Evolutionary conservation across 2,113 vertebrate genomes (phyloP), one percentile per base, ranked within the genome.

Genomic region (Equus quagga): DNA sequence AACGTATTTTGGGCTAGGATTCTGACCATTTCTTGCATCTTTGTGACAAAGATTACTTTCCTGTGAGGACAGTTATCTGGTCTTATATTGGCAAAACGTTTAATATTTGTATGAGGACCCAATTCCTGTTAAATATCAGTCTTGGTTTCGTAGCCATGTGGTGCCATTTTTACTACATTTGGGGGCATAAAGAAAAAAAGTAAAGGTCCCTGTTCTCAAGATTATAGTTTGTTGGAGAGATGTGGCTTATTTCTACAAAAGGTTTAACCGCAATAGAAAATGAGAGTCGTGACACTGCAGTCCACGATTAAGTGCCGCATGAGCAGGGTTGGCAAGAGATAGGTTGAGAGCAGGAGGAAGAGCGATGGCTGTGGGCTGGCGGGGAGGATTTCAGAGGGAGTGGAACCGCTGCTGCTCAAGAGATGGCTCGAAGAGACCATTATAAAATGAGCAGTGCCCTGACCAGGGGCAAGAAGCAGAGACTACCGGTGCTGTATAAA

Each of bases 21-120:
- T 86, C 83, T 89, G 51, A 89, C 72, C 21, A 31, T 85, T 44
- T 92, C 75, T 94, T 96, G 4, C 31, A 54, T 89, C 75, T 92
- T 93, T 64, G 28, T 86, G 79, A 70, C 60, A 70, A 81, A 96
- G 83, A 49, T 82, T 84, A 76, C 36, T 93, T 87, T 87, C 21
- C 26, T 36, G 6, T n/a, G 84, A 56, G 24, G 21, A 31, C 9
- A 54, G 62, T 60, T 31, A 69, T 60, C 49, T 92, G 15, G 11
- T 92, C 23, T 85, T 62, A 21, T 10, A 41, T 51, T 76, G 54
- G 56, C 36, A 95, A 46, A 87, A 83, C 79, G 56, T 82, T 92
- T 83, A 73, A 26, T 58, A 65, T 86, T 94, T 92, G 10, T 33
- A 21, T 73, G 44, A 80, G 56, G 64, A 80, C 19, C 24, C 56